These are phyloP conservation scores for Vanessa tameamea DNA, from an alignment of 1,140 invertebrate species.

Conservation along the genomic window DNA sequence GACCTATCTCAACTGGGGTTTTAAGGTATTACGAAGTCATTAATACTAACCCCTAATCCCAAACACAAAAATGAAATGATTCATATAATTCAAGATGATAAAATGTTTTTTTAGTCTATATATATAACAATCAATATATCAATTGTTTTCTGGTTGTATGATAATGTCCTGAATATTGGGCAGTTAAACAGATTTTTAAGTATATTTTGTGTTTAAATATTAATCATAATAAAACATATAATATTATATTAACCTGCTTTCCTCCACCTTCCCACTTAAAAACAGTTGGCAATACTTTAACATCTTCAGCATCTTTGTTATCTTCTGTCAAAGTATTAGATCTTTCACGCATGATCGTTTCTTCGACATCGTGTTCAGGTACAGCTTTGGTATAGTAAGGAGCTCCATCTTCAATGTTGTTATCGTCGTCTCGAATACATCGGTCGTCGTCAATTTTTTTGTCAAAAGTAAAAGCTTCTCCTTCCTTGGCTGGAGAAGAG, in stretches of 20 bases:
- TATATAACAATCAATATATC: too few species aligned
- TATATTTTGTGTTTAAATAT: neutral
- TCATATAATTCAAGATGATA: too few species aligned
- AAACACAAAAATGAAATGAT: too few species aligned
- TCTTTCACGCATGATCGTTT: constrained; percentile 82
- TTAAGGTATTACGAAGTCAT: too few species aligned
- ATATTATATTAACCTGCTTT: constrained; percentile 83
- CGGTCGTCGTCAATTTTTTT: constrained; percentile 87
- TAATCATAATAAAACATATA: constrained; percentile 4
- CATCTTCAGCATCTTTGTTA: constrained; percentile 76
- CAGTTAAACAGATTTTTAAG: neutral
- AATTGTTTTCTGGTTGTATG: too few species aligned
- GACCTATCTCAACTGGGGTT: too few species aligned
- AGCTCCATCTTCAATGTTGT: constrained; percentile 90
- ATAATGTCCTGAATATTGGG: neutral
- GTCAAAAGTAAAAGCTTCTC: constrained; percentile 92
- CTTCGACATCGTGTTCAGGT: constrained; percentile 78
- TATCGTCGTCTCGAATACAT: constrained; percentile 75
- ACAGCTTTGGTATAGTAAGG: constrained; percentile 87
- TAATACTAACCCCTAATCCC: too few species aligned
- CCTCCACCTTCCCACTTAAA: constrained; percentile 98
- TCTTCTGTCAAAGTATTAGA: constrained; percentile 87
- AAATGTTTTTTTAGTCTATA: too few species aligned
- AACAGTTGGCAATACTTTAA: constrained; percentile 94
- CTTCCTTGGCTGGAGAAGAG: constrained; percentile 87